Conservation (phyloP, 2,888 invertebrate genomes). For the Cheilosia impressa region DNA sequence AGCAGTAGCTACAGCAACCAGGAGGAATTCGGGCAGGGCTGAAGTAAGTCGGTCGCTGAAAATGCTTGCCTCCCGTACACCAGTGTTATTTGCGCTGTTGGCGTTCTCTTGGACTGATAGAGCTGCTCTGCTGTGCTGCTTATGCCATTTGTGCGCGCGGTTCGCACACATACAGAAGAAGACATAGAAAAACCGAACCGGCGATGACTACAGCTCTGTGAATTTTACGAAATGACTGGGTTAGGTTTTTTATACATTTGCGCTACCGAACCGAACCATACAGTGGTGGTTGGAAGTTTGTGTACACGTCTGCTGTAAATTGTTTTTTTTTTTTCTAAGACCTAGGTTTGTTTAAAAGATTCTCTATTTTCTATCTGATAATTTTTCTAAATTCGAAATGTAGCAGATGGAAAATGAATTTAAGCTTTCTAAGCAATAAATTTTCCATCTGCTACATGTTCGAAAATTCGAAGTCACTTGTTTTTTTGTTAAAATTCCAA, state of each 20-base stretch:
- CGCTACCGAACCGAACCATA: constrained; percentile 18
- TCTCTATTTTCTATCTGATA: too few species aligned
- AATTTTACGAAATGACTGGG: constrained; percentile 70
- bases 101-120: constrained; percentile 79
- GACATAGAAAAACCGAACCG: constrained; percentile 67
- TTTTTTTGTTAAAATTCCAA: neutral
- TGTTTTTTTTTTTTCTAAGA: too few species aligned
- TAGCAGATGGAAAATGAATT: too few species aligned
- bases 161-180: constrained; percentile 32
- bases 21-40: constrained; percentile 37
- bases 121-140: constrained; percentile 65
- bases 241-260: constrained; percentile 46
- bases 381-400: too few species aligned
- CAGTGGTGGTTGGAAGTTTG: constrained; percentile 48
- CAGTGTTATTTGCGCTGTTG: constrained; percentile 80
- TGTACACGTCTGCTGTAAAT: neutral
- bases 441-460: neutral
- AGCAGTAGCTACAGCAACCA: neutral
- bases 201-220: constrained; percentile 67
- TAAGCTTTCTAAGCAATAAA: too few species aligned
- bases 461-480: neutral
- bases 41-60: constrained; percentile 80
- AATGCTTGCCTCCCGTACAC: constrained; percentile 81
- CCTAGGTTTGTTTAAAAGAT: too few species aligned
- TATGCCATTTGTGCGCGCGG: constrained; percentile 51